Evolutionary conservation across 2,797 vertebrate species (phyloP), one percentile per base, ranked within the genome.

Genomic region (Sebastes steindachneri): DNA sequence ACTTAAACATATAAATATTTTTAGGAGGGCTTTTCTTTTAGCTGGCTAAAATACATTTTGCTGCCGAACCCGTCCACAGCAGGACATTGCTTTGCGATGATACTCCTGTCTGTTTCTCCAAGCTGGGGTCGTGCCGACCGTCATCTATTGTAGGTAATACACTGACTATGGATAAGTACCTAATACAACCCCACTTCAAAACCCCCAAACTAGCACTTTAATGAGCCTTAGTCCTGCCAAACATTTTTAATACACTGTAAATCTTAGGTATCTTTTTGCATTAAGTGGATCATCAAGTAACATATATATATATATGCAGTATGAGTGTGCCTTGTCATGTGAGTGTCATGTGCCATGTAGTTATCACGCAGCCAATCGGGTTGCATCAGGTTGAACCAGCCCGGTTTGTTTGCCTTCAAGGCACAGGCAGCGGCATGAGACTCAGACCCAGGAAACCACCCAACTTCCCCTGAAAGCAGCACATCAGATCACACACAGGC

Each of bases 401-500:
- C 25, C 3, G 35, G 48, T 82, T 45, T 54, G 21, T 72, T 62
- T 74, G 64, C 11, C 33, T 25, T 51, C 51, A 73, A 54, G 8
- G 6, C 2, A 19, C 11, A 45, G 7, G 45, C 23, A 35, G 28
- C 33, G 5, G n/a, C 9, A 15, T 74, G 70, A 80, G 59, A 86
- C 15, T 45, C 45, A 74, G 82, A 80, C 65, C 68, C 86, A 89
- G 89, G 90, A 93, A 90, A 91, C 83, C 92, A 92, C 93, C 92
- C 73, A 37, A 81, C 25, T 79, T 79, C 68, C 77, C 79, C 67
- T 1, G 29, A 79, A 10, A 62, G 29, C 35, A 35, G 60, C 17
- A 0, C 67, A 65, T 26, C 28, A 26, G 23, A 31, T 51, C 59
- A 21, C 11, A 4, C 29, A 21, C 59, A 33, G 10, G 31, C 10